Percentiles rank a stretch among this genome's conserved stretches.
These are phyloP conservation scores for Eueides isabella DNA, from an alignment of 1,140 invertebrate genomes.

Conservation along the genomic window DNA sequence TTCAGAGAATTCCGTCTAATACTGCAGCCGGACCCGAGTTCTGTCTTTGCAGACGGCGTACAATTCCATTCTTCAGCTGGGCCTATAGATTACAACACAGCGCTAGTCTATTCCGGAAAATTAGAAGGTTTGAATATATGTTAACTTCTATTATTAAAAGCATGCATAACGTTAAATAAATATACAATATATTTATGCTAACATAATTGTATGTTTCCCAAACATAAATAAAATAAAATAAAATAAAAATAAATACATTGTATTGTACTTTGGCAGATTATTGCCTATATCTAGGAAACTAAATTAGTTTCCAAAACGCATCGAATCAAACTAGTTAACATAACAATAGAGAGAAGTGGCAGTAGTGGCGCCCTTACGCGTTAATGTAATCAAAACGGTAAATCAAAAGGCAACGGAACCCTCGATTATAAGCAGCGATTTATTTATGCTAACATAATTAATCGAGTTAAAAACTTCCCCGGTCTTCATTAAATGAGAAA, in stretches of 20 bases:
- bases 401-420: constrained; percentile 25
- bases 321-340: not conserved
- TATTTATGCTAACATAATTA: constrained; percentile 30
- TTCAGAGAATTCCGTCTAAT: constrained; percentile 90
- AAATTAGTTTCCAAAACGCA: not conserved
- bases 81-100: constrained; percentile 87
- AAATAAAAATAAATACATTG: too few species aligned
- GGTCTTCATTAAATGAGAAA: constrained; percentile 17
- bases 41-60: constrained; percentile 90
- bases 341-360: not conserved
- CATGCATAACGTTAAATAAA: not conserved
- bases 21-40: constrained; percentile 87
- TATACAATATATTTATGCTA: not conserved
- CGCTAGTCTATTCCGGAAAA: constrained; percentile 89
- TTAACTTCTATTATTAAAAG: not conserved
- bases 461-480: constrained; percentile 20
- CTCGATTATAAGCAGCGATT: constrained; percentile 17
- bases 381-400: constrained; percentile 18
- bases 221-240: too few species aligned
- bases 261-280: too few species aligned
- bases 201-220: too few species aligned
- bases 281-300: not conserved
- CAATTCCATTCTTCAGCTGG: constrained; percentile 90
- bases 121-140: constrained; percentile 86
- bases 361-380: constrained; percentile 7